Evolutionary conservation across 35 echinoderm and acorn worm species (phyloP).

Genomic region (Heliocidaris erythrogramma): DNA sequence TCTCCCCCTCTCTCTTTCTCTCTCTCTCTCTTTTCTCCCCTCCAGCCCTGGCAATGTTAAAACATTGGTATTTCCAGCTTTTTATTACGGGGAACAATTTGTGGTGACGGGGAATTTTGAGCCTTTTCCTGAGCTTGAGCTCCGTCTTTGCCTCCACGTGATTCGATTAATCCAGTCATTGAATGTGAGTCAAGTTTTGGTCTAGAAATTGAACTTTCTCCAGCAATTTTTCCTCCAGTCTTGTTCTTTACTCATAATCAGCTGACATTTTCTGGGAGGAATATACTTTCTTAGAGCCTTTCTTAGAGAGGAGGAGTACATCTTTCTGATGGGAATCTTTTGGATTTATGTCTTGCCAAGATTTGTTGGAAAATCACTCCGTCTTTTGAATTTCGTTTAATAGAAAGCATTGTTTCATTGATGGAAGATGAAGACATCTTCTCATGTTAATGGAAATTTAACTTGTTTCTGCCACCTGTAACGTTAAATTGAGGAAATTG

Average conservation of each 20-base stretch:
- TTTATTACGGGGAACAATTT: neutral
- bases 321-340: neutral
- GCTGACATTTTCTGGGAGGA: neutral
- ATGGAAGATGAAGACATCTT: neutral
- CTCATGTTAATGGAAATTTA: neutral
- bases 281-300: neutral
- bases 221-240: neutral
- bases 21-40: neutral
- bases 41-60: neutral
- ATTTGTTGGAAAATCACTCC: neutral
- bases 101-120: neutral
- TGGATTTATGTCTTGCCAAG: neutral
- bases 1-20: neutral
- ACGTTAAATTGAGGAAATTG: neutral
- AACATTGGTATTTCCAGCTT: slow-evolving; percentile 17
- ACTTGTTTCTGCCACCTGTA: neutral
- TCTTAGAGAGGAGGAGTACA: neutral
- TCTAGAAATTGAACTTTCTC: neutral
- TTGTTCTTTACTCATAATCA: neutral
- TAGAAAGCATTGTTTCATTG: neutral
- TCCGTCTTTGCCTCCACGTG: neutral
- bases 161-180: neutral
- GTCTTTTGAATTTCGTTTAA: neutral
- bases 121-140: neutral
- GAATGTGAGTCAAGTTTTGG: neutral